Evolutionary conservation across 2,113 vertebrate species (phyloP).

Genomic region (Rhinolophus ferrumequinum): DNA sequence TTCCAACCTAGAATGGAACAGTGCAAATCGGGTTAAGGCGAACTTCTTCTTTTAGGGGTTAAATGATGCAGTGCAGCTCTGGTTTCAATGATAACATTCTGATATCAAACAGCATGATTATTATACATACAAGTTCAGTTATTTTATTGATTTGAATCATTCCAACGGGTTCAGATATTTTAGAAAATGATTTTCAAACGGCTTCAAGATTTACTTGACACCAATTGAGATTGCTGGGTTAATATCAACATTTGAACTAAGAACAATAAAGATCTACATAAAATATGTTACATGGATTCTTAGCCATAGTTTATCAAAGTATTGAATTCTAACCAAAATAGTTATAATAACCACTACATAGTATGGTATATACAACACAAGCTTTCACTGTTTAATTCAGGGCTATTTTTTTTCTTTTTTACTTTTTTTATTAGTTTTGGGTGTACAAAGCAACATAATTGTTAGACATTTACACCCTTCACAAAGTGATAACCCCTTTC

Average conservation of each 20-base stretch:
- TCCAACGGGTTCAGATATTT: background rate
- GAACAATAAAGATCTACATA: background rate
- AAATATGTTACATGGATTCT: conserved; percentile 47
- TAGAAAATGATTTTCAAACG: conserved; percentile 55
- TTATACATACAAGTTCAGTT: background rate
- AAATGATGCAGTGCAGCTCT: background rate
- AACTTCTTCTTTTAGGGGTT: background rate
- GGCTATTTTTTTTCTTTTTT: conserved; percentile 54
- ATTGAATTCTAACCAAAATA: conserved; percentile 72
- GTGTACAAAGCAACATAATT: too few species aligned
- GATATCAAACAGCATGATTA: background rate
- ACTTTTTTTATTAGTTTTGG: too few species aligned
- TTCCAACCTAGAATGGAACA: background rate
- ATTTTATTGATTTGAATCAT: background rate
- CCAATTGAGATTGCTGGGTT: background rate
- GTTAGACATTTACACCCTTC: too few species aligned
- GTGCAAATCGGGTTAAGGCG: background rate
- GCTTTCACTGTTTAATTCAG: conserved; percentile 34
- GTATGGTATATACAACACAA: conserved; percentile 42
- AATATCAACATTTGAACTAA: conserved; percentile 49
- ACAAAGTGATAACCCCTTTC: too few species aligned
- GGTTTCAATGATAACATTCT: background rate
- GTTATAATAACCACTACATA: conserved; percentile 57
- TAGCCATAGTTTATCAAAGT: conserved; percentile 70
- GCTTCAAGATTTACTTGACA: conserved; percentile 34